Evolutionary conservation across 2,888 invertebrate genomes (phyloP).

Genomic region (Tachina fera): DNA sequence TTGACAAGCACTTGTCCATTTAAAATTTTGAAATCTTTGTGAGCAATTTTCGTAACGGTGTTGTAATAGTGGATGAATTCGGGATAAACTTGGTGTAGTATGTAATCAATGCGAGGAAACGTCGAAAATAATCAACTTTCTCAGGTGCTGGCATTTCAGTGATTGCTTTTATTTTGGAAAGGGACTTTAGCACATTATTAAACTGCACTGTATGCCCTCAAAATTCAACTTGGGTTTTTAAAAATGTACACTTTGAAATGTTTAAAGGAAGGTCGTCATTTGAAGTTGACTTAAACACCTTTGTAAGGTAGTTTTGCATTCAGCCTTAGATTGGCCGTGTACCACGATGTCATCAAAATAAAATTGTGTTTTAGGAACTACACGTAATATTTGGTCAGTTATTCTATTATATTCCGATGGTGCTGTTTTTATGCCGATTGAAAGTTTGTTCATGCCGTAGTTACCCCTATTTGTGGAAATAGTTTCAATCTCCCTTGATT

Average conservation of each 20-base stretch:
- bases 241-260: constrained; percentile 45
- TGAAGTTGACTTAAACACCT: neutral
- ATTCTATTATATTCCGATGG: neutral
- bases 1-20: no score
- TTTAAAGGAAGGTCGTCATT: constrained; percentile 61
- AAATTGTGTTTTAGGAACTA: constrained; percentile 15
- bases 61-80: neutral
- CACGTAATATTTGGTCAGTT: neutral
- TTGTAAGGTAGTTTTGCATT: constrained; percentile 26
- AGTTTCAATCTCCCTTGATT: constrained; percentile 10
- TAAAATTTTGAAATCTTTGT: neutral
- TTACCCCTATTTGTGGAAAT: constrained; percentile 49
- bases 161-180: constrained; percentile 23
- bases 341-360: constrained; percentile 30
- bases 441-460: neutral
- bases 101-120: constrained; percentile 60
- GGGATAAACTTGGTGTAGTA: constrained; percentile 13
- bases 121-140: constrained; percentile 48
- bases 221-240: constrained; percentile 53
- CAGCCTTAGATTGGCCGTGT: neutral
- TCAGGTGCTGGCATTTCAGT: constrained; percentile 50
- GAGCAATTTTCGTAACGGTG: neutral
- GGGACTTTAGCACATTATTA: constrained; percentile 43
- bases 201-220: constrained; percentile 44
- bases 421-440: neutral